These are phyloP conservation scores for Brachyistius frenatus DNA, from an alignment of 2,113 vertebrate species.

Conservation along the genomic window DNA sequence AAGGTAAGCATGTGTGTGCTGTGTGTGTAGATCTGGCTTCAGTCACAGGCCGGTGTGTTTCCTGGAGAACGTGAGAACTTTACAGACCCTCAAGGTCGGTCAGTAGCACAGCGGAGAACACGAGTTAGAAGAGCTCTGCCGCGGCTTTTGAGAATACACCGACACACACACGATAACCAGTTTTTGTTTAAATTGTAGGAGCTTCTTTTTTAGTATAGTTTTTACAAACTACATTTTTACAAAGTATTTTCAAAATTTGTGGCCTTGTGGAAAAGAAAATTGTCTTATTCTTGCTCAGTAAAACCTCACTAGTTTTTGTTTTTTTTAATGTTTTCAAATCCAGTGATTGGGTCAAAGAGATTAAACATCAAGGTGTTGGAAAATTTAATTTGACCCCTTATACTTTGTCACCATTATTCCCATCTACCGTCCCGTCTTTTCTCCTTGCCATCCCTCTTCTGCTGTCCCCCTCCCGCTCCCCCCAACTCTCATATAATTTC, in stretches of 20 bases:
- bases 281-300: neutral
- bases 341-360: conserved; percentile 1
- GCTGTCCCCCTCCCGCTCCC: neutral
- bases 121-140: conserved; percentile 47
- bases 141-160: conserved; percentile 13
- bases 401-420: conserved; percentile 21
- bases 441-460: neutral
- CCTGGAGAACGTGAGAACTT: conserved; percentile 81
- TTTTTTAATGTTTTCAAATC: neutral
- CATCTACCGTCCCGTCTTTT: conserved; percentile 8
- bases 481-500: conserved; percentile 56
- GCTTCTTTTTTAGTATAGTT: neutral
- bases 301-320: neutral
- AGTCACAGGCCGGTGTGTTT: conserved; percentile 46
- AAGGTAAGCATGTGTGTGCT: conserved; percentile 19
- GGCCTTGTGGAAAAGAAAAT: too few species aligned
- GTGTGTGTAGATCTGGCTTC: conserved; percentile 54
- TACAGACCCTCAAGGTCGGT: conserved; percentile 79
- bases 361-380: conserved; percentile 20
- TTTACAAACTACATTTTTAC: neutral
- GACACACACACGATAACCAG: neutral
- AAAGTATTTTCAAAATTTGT: neutral
- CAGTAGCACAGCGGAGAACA: conserved; percentile 60
- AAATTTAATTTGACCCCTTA: conserved; percentile 9
- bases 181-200: neutral